phyloP scores from a whole-genome alignment of 1,140 invertebrate genomes.

The Tetramorium parvispinum region DNA sequence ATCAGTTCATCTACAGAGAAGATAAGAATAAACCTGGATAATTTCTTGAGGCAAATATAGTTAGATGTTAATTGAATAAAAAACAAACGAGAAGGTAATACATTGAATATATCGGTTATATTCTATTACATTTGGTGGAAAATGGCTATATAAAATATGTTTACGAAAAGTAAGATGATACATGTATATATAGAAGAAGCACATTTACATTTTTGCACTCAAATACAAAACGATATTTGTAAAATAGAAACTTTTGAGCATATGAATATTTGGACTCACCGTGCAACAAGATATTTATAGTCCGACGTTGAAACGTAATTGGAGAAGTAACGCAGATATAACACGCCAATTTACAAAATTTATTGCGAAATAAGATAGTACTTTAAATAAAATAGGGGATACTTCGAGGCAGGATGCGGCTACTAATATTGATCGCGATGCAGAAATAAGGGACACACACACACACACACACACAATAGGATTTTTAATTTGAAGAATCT shows the following conservation, averaged over 20 bases:
- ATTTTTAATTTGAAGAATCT: conserved; percentile 33
- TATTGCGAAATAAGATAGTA: conserved; percentile 5
- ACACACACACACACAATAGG: not conserved
- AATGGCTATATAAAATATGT: not conserved
- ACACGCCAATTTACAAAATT: conserved; percentile 17
- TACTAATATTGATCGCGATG: conserved; percentile 21
- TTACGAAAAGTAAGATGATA: not conserved
- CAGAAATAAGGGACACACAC: not conserved
- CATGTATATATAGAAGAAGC: not conserved
- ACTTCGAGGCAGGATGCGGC: not conserved
- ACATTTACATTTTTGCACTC: not conserved
- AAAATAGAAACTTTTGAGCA: not conserved
- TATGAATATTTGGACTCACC: not conserved
- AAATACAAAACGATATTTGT: not conserved
- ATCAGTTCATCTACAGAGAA: conserved; percentile 8
- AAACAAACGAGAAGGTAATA: not conserved
- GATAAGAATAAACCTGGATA: not conserved
- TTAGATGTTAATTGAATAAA: conserved; percentile 32
- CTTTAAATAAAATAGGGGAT: conserved; percentile 7
- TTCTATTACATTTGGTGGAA: not conserved
- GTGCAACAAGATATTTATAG: not conserved
- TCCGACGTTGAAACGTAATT: not conserved
- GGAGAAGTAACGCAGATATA: not conserved
- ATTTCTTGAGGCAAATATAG: conserved; percentile 1
- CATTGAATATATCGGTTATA: not conserved